A percentile compares a stretch with the other conserved stretches of the same genome.
These are phyloP conservation scores for Pelvicachromis taeniatus DNA, from an alignment of 2,113 vertebrate genomes.

Conservation along the genomic window DNA sequence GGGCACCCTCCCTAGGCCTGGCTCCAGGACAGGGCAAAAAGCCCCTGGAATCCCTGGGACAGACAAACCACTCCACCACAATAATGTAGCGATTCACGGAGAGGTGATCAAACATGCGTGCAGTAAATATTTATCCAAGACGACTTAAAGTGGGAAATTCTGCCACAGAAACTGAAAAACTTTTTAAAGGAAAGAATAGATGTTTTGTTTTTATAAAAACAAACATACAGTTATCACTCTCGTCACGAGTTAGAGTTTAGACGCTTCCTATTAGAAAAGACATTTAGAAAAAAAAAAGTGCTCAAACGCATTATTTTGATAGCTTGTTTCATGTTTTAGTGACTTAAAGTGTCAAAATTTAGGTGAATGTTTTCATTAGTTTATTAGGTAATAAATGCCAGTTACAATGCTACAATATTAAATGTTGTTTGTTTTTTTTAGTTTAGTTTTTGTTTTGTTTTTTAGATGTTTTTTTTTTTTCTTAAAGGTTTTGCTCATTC, in stretches of 20 bases:
- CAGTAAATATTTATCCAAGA: not conserved
- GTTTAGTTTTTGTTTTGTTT: not conserved
- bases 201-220: not conserved
- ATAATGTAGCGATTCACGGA: too few relatives aligned
- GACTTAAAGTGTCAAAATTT: not conserved
- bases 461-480: not conserved
- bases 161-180: accelerated
- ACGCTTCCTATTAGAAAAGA: not conserved
- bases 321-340: not conserved
- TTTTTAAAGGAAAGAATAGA: not conserved
- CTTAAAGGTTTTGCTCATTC: not conserved
- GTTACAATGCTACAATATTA: not conserved
- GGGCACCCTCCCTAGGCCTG: too few relatives aligned
- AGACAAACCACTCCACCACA: too few relatives aligned
- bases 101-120: too few relatives aligned
- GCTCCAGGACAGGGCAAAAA: too few relatives aligned
- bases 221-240: not conserved
- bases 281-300: not conserved
- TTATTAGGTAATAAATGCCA: not conserved
- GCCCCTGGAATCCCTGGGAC: too few relatives aligned
- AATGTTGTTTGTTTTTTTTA: not conserved
- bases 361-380: not conserved
- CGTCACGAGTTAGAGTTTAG: not conserved
- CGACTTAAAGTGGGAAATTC: not conserved
- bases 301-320: not conserved